Percentiles rank a stretch among this genome's conserved stretches.
These are phyloP conservation scores for Pygoscelis antarcticus DNA, from an alignment of 2,113 vertebrate genomes.

Conservation along the genomic window DNA sequence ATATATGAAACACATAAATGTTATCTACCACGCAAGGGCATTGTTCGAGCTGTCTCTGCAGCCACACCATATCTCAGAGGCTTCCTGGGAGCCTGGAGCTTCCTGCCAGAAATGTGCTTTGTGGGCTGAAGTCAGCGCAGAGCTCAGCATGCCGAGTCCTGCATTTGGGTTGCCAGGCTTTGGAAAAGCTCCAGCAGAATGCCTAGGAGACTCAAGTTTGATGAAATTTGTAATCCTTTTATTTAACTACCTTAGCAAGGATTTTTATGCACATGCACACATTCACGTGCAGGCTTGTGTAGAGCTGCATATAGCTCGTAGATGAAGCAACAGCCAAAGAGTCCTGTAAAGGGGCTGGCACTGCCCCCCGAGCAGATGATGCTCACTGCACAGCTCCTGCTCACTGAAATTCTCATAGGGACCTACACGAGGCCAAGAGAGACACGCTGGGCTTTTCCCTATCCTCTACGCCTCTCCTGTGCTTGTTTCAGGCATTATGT, in stretches of 20 bases:
- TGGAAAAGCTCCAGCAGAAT: constrained; percentile 41
- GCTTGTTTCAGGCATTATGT: neutral
- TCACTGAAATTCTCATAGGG: neutral
- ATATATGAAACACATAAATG: neutral
- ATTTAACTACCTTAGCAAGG: neutral
- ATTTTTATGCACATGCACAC: neutral
- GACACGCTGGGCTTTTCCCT: neutral
- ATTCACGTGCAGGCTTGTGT: fast-evolving
- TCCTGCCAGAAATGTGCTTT: neutral
- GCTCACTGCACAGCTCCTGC: neutral
- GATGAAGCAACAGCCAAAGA: neutral
- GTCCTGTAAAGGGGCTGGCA: neutral
- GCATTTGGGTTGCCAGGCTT: neutral
- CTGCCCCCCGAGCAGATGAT: fast-evolving
- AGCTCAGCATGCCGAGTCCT: neutral
- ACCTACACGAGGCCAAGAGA: fast-evolving
- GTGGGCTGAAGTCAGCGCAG: neutral
- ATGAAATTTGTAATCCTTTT: neutral
- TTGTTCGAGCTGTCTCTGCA: neutral
- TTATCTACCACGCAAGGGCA: neutral
- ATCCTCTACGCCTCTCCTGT: neutral
- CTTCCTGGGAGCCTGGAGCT: neutral
- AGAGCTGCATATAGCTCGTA: neutral
- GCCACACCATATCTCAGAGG: neutral
- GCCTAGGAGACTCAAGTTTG: neutral